Base-by-base conservation (phyloP, 2,888 invertebrate genomes). In the Monoplex corrugatus region DNA sequence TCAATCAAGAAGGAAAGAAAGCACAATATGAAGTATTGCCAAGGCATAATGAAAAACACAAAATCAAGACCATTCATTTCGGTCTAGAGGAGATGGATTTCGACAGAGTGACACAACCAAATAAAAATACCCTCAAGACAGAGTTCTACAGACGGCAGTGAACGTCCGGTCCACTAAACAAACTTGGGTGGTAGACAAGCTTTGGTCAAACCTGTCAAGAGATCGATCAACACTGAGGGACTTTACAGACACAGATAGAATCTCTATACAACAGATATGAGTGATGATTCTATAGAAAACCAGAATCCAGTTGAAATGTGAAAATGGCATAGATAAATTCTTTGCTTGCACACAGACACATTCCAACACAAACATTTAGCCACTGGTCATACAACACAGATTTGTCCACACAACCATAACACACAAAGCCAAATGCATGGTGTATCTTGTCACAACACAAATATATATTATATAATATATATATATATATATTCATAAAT, bases 361-460 rank as follows among this genome's bases (percentile, higher is more conserved):
- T 72, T 5, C 43, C 43, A 8, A 75, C 75, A 38, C 75, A 80
- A 80, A 40, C 28, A 28, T 28, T 0, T 8, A 43, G 43, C 43
- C 78, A 80, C 40, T 80, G 78, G 23, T 40, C 43, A 80, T 43
- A 43, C 40, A 43, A 28, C 43, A 43, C 78, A 80, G 43, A 80
- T 40, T 23, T 83, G 45, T 45, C 82, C 82, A n/a, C 82, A 83
- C 82, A 83, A 83, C 82, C 82, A 45, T 32, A 83, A 45, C 82
- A 83, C 28, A 45, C 82, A 83, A 45, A 45, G 44, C 82, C 32
- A 45, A 83, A 45, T 40, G 2, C 43, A 83, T n/a, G 32, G 10
- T 16, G 19, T 32, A 43, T 83, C 45, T 45, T 5, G 44, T 83
- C 82, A 83, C 82, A 80, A 80, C 78, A 57, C 72, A 78, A 80